phyloP scores from a whole-genome alignment of 2,797 vertebrate species.

The Labeo calbasu region DNA sequence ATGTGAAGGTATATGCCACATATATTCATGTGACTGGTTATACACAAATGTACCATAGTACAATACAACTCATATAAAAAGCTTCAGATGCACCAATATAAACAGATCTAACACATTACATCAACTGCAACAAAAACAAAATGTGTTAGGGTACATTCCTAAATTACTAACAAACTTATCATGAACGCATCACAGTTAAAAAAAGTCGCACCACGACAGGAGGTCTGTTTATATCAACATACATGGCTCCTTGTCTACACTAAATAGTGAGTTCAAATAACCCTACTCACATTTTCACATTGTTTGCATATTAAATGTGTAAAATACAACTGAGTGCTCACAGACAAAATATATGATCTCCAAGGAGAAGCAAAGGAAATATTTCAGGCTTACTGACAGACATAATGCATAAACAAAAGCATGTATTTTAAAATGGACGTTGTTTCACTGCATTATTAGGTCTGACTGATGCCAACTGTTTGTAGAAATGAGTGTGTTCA shows the following conservation, averaged over 20 bases:
- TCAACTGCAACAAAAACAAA: background rate
- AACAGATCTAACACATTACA: background rate
- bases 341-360: background rate
- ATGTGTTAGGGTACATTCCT: background rate
- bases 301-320: slow-evolving; percentile 1
- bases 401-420: background rate
- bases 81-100: background rate
- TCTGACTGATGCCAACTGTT: background rate
- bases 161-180: background rate
- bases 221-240: background rate
- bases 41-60: background rate
- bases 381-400: background rate
- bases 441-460: background rate
- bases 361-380: background rate
- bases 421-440: background rate
- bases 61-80: background rate
- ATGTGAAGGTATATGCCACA: background rate
- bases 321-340: background rate
- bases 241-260: background rate
- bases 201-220: background rate
- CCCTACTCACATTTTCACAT: slow-evolving; percentile 21
- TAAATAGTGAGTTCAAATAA: background rate
- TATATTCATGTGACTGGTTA: background rate
- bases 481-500: background rate
- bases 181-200: slow-evolving; percentile 2